A percentile compares a stretch with the other conserved stretches of the same genome.
Conservation (phyloP, 2,797 vertebrate genomes). For the Crocodylus rhombifer region DNA sequence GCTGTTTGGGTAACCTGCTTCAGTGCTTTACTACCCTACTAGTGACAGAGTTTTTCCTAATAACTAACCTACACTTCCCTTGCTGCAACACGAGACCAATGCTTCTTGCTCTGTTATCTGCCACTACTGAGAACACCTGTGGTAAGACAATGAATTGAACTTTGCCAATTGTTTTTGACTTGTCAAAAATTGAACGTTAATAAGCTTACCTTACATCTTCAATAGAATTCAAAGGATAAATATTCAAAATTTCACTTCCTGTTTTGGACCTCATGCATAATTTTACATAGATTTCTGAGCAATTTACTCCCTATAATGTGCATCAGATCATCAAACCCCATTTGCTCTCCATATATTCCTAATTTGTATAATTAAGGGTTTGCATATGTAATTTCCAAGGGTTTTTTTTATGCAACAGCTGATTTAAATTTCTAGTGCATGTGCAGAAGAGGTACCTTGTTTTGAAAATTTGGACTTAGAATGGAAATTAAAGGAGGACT, state of each 20-base stretch:
- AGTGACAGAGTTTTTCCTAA: too few species aligned
- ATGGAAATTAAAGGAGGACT: neutral
- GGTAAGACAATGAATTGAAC: slow-evolving; percentile 46
- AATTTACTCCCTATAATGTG: neutral
- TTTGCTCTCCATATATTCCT: slow-evolving; percentile 39
- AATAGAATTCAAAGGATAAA: slow-evolving; percentile 62
- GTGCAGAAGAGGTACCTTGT: neutral
- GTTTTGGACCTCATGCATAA: slow-evolving; percentile 48
- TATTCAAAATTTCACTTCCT: slow-evolving; percentile 55
- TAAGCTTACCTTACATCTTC: slow-evolving; percentile 46
- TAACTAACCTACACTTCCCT: too few species aligned
- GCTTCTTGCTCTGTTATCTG: too few species aligned
- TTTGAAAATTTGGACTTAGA: neutral
- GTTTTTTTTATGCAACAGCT: neutral
- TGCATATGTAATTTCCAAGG: neutral
- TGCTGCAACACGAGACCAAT: too few species aligned
- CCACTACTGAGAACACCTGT: neutral
- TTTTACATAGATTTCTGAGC: slow-evolving; percentile 31
- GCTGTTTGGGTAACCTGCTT: too few species aligned
- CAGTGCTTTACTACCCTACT: too few species aligned
- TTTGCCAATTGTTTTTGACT: slow-evolving; percentile 47
- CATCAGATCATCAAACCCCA: neutral
- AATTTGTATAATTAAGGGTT: neutral
- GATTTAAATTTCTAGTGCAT: slow-evolving; percentile 7
- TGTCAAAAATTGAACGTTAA: slow-evolving; percentile 57